phyloP scores from a whole-genome alignment of 2,888 invertebrate species.

The Macropis europaea region DNA sequence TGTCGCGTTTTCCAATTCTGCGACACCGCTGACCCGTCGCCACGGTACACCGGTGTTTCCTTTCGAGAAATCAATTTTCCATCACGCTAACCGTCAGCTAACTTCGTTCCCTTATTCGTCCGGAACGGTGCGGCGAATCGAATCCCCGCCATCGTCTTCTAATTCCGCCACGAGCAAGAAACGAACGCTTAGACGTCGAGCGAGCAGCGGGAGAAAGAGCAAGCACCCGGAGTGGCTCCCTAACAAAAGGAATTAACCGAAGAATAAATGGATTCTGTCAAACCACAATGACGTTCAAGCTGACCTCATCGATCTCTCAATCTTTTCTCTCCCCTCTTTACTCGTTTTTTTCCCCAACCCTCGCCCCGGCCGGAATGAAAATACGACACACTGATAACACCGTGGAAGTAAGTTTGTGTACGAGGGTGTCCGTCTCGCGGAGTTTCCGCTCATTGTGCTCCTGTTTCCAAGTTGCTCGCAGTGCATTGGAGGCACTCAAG shows the following conservation, averaged over 20 bases:
- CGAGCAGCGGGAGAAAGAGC: no score
- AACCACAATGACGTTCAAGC: constrained; percentile 6
- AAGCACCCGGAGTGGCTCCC: no score
- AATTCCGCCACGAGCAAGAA: not conserved
- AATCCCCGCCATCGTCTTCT: not conserved
- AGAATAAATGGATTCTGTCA: constrained; percentile 36
- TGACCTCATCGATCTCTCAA: constrained; percentile 29
- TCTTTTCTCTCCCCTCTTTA: not conserved
- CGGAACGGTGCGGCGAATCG: constrained; percentile 1
- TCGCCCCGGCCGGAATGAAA: not conserved
- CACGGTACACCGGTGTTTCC: not conserved
- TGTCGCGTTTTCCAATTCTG: constrained; percentile 27
- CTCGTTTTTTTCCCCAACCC: not conserved
- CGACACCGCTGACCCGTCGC: constrained; percentile 29
- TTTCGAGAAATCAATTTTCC: constrained; percentile 25
- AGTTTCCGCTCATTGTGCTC: not conserved
- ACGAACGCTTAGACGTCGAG: constrained; percentile 11
- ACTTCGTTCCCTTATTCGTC: constrained; percentile 32
- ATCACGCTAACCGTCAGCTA: constrained; percentile 13
- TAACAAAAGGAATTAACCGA: not conserved
- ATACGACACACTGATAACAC: constrained; percentile 10
- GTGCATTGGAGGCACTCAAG: constrained; percentile 28
- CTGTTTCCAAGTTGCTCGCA: constrained; percentile 29
- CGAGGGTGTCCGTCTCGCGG: constrained; percentile 5
- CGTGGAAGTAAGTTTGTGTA: not conserved